Base-by-base conservation (phyloP, 2,888 invertebrate genomes). In the Dendrolimus pini region DNA sequence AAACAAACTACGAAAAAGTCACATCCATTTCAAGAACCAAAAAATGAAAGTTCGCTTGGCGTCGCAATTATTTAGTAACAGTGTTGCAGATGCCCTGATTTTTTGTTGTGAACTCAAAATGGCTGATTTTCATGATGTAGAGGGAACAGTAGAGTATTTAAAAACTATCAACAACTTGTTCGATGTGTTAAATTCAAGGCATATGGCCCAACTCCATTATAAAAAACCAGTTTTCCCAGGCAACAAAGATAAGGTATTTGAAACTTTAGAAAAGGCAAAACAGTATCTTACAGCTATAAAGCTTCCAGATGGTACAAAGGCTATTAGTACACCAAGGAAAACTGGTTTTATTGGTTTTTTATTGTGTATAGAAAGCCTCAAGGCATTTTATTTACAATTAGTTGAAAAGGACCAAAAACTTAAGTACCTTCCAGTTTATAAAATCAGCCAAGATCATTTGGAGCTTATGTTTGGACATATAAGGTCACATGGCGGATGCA, bases 281-380 rank as follows among this genome's bases (percentile, higher is more conserved):
- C 63, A 2, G 2, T 63, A 8, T 66, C 66, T 41, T 14, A 57
- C 6, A 56, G 65, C 9, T 59, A 63, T 7, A 59, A 60, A 52
- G 64, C 62, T 47, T 47, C 41, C 64, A 63, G 56, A 66, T 69
- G 54, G 56, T 60, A n/a, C 54, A 65, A 8, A 54, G 61, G 7
- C 1, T 3, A 47, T 47, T 3, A 47, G 47, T 47, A 47, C 47
- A 47, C 47, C 47, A 47, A 47, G 60, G 72, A 72, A 7, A 65
- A 67, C 56, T 63, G 65, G 60, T 67, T 68, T 57, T 61, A 69
- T 61, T 75, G 75, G 2, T 72, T 72, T 55, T 70, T 74, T 13
- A 67, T 74, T 56, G 65, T 68, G 54, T 68, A 47, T 47, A 7
- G 47, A 47, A 47, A 47, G 7, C 47, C 47, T 47, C 47, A 47